Evolutionary conservation across 2,888 invertebrate species (phyloP), one percentile per base, ranked within the genome.

Genomic region (Mythimna ferrago): DNA sequence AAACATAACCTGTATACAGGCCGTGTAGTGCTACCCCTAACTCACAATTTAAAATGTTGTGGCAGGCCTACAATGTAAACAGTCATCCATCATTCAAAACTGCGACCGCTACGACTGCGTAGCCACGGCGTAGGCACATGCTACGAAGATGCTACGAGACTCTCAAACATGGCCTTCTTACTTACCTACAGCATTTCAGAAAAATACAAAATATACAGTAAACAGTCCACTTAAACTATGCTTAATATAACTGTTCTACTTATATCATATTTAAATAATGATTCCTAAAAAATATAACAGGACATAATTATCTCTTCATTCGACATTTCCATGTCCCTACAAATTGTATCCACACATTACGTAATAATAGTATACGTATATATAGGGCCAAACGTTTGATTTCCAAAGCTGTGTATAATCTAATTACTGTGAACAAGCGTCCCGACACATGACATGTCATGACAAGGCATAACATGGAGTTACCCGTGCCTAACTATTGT

Each of bases 351-450:
- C 53, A 56, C 21, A 60, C 51, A 62, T 71, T 19, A 56, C 16
- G 26, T 16, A 26, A 32, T 2, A 10, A 6, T 21, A 48, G 9
- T 26, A 44, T 57, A 51, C 41, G 54, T 57, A 67, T 53, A 73
- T 71, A 60, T 35, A 71, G 26, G n/a, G 44, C 44, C 66, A 72
- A 73, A 64, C 71, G 76, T 81, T 82, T 82, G 82, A 84, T 73
- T 85, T 83, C 71, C 82, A 79, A 82, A 74, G 74, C 81, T 77
- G 83, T 82, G 84, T 78, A 78, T 79, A 87, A 89, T 88, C 84
- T 87, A 89, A 89, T 89, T 89, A 89, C 79, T 58, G 73, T 66
- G 81, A 80, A 87, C 86, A 87, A 84, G 82, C 81, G 81, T 70
- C 72, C 79, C 73, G 80, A 76, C 84, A 78, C 82, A 82, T 81